Conservation (phyloP, 1,140 invertebrate genomes). For the Sesamia nonagrioides region DNA sequence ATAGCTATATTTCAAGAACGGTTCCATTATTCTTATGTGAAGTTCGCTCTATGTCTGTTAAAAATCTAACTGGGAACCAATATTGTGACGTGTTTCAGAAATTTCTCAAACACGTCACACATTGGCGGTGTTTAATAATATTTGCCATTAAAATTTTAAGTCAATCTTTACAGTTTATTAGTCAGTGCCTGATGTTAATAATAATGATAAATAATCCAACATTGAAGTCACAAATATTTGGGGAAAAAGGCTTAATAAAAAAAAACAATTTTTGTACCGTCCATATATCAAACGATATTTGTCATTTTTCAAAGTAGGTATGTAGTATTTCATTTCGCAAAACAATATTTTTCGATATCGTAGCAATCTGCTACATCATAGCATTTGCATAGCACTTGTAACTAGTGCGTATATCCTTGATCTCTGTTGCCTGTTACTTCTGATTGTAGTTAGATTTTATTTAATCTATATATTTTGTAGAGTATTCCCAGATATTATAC, state of each 20-base stretch:
- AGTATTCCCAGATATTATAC: too few relatives aligned
- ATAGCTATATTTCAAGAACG: background rate
- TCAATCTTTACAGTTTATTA: background rate
- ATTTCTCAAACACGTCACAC: slow-evolving; percentile 60
- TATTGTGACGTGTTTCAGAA: slow-evolving; percentile 57
- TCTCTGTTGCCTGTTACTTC: too few relatives aligned
- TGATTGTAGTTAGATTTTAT: too few relatives aligned
- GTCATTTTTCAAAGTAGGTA: background rate
- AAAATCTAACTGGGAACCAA: slow-evolving; percentile 53
- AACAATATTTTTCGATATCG: background rate
- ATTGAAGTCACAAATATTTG: too few relatives aligned
- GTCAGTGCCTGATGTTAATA: background rate
- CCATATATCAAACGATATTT: too few relatives aligned
- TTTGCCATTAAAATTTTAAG: slow-evolving; percentile 42
- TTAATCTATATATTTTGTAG: too few relatives aligned
- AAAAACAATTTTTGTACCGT: too few relatives aligned
- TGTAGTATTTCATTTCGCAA: background rate
- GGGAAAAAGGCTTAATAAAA: too few relatives aligned
- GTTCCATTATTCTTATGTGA: slow-evolving; percentile 21
- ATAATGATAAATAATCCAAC: too few relatives aligned
- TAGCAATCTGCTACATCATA: background rate
- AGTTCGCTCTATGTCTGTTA: slow-evolving; percentile 49
- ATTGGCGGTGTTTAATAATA: slow-evolving; percentile 57
- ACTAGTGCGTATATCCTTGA: too few relatives aligned
- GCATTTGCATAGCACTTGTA: too few relatives aligned